These are phyloP conservation scores for Brachymystax lenok DNA, from an alignment of 2,797 vertebrate genomes.

Conservation along the genomic window DNA sequence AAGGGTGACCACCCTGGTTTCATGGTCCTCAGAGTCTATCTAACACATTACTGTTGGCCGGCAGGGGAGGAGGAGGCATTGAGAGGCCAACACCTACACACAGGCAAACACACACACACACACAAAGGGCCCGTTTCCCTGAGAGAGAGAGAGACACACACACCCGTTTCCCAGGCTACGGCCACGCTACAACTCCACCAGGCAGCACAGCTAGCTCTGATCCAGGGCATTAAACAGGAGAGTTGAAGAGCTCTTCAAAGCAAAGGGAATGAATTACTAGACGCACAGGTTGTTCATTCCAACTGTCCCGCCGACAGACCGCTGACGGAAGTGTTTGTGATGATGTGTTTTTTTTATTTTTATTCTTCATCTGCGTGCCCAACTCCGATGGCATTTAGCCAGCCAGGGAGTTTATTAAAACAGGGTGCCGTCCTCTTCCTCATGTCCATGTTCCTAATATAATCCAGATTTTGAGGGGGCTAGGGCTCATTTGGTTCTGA, in stretches of 20 bases:
- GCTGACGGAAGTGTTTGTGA: constrained; percentile 68
- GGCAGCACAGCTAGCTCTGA: constrained; percentile 46
- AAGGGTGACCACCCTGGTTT: constrained; percentile 25
- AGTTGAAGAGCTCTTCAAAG: constrained; percentile 64
- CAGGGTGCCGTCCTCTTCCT: background rate
- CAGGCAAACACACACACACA: constrained; percentile 2
- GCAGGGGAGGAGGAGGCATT: constrained; percentile 27
- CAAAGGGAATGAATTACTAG: constrained; percentile 63
- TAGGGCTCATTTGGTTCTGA: no score
- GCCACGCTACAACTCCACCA: no score
- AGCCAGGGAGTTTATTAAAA: constrained; percentile 23
- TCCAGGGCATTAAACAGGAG: constrained; percentile 54
- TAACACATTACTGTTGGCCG: background rate
- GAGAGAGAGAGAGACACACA: no score
- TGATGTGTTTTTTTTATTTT: constrained; percentile 53
- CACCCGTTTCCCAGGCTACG: no score
- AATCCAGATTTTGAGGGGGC: no score
- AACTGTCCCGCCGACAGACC: constrained; percentile 61
- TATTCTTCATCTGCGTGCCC: constrained; percentile 53
- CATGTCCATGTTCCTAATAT: no score
- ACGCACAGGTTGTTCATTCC: constrained; percentile 63
- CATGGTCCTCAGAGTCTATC: constrained; percentile 12
- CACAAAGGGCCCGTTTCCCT: no score
- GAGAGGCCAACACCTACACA: constrained; percentile 43
- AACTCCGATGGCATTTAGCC: constrained; percentile 63